Percentiles rank a stretch among this genome's conserved stretches.
These are phyloP conservation scores for Ginglymostoma cirratum DNA, from an alignment of 2,113 vertebrate genomes.

Conservation along the genomic window DNA sequence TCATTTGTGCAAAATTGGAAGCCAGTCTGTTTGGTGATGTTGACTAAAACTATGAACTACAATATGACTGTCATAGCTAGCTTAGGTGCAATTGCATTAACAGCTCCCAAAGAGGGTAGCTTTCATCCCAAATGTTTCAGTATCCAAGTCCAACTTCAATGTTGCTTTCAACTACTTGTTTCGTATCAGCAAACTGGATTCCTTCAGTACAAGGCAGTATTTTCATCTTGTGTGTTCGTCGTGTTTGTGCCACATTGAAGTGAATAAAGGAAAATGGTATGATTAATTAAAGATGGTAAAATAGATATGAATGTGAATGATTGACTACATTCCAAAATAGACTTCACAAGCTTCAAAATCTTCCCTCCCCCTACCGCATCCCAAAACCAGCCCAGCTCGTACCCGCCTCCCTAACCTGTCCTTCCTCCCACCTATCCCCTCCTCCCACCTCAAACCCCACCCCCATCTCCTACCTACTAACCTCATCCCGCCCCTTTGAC, in stretches of 20 bases:
- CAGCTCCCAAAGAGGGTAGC: background rate
- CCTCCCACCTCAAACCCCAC: too few relatives aligned
- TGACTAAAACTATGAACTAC: background rate
- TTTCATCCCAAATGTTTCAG: background rate
- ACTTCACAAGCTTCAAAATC: too few relatives aligned
- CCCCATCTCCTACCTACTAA: too few relatives aligned
- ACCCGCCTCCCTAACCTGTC: too few relatives aligned
- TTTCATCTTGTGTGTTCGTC: background rate
- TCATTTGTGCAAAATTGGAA: background rate
- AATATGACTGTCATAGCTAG: background rate
- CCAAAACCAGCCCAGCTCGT: too few relatives aligned
- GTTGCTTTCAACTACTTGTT: background rate
- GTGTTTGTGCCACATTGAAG: background rate
- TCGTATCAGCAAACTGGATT: background rate
- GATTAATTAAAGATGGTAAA: background rate
- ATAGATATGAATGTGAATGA: background rate
- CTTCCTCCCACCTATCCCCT: too few relatives aligned
- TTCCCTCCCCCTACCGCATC: too few relatives aligned
- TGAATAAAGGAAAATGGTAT: conserved; percentile 4
- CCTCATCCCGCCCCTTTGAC: too few relatives aligned
- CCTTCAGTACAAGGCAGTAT: background rate
- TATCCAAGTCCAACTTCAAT: background rate
- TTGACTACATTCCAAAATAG: background rate
- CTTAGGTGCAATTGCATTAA: background rate
- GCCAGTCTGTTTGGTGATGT: background rate